These are phyloP conservation scores for Umimayanthus chanpuru DNA, from an alignment of 92 coral and sea anemone genomes.

Conservation along the genomic window DNA sequence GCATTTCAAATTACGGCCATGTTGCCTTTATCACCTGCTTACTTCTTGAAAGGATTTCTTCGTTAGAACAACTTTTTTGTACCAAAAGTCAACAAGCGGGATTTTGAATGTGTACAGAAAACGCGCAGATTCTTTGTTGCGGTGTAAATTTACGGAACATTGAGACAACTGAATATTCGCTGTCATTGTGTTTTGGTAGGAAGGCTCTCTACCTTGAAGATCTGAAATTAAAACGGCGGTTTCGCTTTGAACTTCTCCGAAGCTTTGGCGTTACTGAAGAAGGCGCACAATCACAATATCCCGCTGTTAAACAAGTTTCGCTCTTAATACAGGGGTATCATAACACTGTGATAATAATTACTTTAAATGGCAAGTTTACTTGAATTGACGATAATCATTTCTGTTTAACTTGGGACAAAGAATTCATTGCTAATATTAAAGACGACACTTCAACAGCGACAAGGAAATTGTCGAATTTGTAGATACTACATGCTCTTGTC, in stretches of 20 bases:
- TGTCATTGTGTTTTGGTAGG: not conserved
- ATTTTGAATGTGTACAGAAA: not conserved
- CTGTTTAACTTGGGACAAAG: slow-evolving; percentile 30
- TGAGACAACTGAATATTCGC: not conserved
- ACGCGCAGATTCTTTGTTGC: not conserved
- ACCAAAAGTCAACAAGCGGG: not conserved
- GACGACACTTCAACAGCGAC: not conserved
- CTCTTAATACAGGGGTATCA: not conserved
- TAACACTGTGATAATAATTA: not conserved
- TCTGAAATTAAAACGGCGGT: slow-evolving; percentile 13
- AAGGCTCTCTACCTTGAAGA: not conserved
- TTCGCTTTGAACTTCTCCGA: slow-evolving; percentile 9
- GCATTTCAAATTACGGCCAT: slow-evolving; percentile 34
- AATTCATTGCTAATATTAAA: not conserved
- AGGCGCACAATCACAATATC: slow-evolving; percentile 7
- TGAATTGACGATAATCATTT: not conserved
- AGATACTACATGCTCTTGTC: not conserved
- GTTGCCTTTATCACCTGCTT: slow-evolving; percentile 34
- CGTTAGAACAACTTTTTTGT: not conserved
- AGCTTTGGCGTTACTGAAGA: slow-evolving; percentile 13
- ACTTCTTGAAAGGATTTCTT: slow-evolving; percentile 1
- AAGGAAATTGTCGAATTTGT: not conserved
- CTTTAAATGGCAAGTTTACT: slow-evolving; percentile 29
- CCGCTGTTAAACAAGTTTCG: slow-evolving; percentile 17
- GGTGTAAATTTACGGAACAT: not conserved